Conservation (phyloP, 2,113 vertebrate genomes). For the Zingel zingel region DNA sequence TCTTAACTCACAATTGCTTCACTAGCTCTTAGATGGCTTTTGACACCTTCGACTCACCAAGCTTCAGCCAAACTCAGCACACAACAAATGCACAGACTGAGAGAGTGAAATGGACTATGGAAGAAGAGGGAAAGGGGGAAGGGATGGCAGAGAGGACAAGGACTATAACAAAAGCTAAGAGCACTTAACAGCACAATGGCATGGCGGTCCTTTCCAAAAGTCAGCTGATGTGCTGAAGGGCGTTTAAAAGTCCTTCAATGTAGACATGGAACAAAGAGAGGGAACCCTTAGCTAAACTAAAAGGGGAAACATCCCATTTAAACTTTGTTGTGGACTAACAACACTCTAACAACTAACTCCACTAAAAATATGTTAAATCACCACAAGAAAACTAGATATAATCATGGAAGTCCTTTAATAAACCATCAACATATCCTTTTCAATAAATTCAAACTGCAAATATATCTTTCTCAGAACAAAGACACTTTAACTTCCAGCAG, state of each 20-base stretch:
- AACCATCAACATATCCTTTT: conserved; percentile 13
- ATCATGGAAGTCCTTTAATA: not conserved
- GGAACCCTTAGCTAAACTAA: conserved; percentile 43
- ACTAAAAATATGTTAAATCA: not conserved
- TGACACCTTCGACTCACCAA: conserved; percentile 74
- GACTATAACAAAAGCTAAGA: conserved; percentile 81
- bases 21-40: conserved; percentile 74
- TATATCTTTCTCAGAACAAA: not conserved
- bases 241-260: conserved; percentile 72
- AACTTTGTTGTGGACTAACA: conserved; percentile 29
- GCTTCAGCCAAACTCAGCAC: conserved; percentile 64
- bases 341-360: not conserved
- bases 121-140: conserved; percentile 53
- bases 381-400: not conserved
- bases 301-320: conserved; percentile 54
- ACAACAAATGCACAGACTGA: conserved; percentile 30
- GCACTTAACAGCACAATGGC: conserved; percentile 81
- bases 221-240: conserved; percentile 79
- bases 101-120: conserved; percentile 56
- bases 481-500: not conserved
- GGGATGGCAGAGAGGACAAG: conserved; percentile 73
- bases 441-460: conserved; percentile 22
- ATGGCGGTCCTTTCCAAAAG: conserved; percentile 68
- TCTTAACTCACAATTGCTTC: conserved; percentile 60
- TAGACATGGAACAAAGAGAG: conserved; percentile 57